A percentile compares a stretch with the other conserved stretches of the same genome.
phyloP scores from a whole-genome alignment of 2,888 invertebrate genomes.

The Luperina testacea region DNA sequence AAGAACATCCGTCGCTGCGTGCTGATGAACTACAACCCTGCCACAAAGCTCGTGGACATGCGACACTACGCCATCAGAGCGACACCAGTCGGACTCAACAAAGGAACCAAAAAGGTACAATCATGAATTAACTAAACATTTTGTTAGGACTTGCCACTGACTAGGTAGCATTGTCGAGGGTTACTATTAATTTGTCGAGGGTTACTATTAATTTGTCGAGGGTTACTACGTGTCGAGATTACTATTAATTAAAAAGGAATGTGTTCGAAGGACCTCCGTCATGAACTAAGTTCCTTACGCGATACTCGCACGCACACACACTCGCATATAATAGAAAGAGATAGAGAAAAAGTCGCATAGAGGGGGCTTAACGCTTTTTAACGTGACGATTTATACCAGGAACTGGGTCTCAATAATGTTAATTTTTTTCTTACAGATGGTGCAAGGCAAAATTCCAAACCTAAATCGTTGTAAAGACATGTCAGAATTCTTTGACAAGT shows the following conservation, averaged over 20 bases:
- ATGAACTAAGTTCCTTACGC: neutral
- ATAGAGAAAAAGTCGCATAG: neutral
- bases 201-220: too few relatives aligned
- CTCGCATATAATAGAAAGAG: neutral
- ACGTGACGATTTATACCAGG: neutral
- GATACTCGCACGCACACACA: neutral
- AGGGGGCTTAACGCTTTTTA: neutral
- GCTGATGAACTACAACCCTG: slow-evolving; percentile 96
- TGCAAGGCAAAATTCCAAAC: slow-evolving; percentile 97
- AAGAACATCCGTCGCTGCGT: slow-evolving; percentile 96
- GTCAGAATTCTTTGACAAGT: slow-evolving; percentile 96
- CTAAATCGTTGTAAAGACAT: slow-evolving; percentile 95
- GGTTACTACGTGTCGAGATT: too few relatives aligned
- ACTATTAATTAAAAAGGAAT: too few relatives aligned
- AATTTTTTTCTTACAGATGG: slow-evolving; percentile 87
- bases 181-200: too few relatives aligned
- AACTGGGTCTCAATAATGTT: neutral
- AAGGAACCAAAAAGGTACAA: slow-evolving; percentile 95
- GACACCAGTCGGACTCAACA: slow-evolving; percentile 96
- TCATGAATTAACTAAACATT: neutral
- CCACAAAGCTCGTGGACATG: slow-evolving; percentile 96
- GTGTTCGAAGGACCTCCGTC: too few relatives aligned
- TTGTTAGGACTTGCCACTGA: neutral
- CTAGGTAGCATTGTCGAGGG: too few relatives aligned
- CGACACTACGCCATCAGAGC: slow-evolving; percentile 98